Conservation (phyloP, 2,113 vertebrate genomes). For the Chamaea fasciata region DNA sequence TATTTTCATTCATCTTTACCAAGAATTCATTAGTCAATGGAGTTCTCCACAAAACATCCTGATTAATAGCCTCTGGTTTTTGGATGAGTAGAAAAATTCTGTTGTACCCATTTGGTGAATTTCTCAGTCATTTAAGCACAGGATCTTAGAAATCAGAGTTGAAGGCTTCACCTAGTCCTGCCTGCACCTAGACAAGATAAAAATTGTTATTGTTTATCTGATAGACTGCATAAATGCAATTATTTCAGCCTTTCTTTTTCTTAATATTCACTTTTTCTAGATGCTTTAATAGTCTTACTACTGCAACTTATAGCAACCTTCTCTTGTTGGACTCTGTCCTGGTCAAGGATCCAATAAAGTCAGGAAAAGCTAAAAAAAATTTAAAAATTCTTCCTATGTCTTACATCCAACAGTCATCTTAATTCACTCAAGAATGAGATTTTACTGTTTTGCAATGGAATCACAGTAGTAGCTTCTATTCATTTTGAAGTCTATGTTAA, state of each 20-base stretch:
- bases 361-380: background rate
- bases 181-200: background rate
- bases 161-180: background rate
- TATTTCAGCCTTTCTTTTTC: background rate
- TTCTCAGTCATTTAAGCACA: conserved; percentile 12
- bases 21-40: conserved; percentile 40
- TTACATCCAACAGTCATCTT: background rate
- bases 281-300: background rate
- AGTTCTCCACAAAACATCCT: conserved; percentile 25
- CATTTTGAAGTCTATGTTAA: background rate
- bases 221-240: background rate
- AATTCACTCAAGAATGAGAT: background rate
- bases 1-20: conserved; percentile 56
- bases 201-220: background rate
- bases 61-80: conserved; percentile 30
- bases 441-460: background rate
- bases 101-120: background rate
- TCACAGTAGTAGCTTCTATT: background rate
- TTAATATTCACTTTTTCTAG: background rate
- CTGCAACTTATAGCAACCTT: background rate
- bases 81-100: conserved; percentile 15
- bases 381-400: background rate
- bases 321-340: background rate
- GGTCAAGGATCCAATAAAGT: background rate
- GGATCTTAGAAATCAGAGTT: background rate